phyloP scores from a whole-genome alignment of 2,797 vertebrate species.

The Hippopotamyrus pictus region DNA sequence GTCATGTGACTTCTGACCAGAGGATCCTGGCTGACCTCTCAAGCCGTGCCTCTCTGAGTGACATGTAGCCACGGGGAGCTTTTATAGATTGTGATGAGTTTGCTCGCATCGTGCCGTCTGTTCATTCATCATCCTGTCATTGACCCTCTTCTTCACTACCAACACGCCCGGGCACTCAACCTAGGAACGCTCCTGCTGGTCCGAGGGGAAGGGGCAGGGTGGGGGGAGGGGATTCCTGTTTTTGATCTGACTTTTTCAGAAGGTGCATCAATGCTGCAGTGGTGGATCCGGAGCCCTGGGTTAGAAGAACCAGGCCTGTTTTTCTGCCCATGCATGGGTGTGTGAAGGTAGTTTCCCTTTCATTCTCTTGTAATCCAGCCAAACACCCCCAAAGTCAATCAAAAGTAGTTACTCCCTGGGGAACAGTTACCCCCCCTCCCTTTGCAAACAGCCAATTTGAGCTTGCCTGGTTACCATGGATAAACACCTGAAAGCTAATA shows the following conservation, averaged over 20 bases:
- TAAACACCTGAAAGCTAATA: not conserved
- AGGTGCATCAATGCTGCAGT: not conserved
- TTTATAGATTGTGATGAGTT: constrained; percentile 5
- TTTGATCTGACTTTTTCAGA: not conserved
- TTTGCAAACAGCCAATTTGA: not conserved
- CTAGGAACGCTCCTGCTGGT: not conserved
- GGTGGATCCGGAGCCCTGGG: not conserved
- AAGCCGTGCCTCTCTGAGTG: not conserved
- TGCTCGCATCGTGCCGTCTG: not conserved
- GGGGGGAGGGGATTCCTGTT: not conserved
- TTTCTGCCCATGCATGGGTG: constrained; percentile 18
- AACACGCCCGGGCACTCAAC: not conserved
- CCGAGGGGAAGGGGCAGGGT: not conserved
- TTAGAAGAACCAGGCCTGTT: not conserved
- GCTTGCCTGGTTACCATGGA: not conserved
- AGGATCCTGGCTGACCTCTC: not conserved
- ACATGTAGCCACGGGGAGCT: not conserved
- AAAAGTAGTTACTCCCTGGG: not conserved
- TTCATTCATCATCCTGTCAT: constrained; percentile 1
- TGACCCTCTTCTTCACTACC: not conserved
- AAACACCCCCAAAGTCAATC: not conserved
- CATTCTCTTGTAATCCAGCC: not conserved
- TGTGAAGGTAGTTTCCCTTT: not conserved
- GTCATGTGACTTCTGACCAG: not conserved
- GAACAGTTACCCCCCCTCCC: not conserved